Conservation (phyloP, 1,140 invertebrate genomes). For the Octopus sinensis region DNA sequence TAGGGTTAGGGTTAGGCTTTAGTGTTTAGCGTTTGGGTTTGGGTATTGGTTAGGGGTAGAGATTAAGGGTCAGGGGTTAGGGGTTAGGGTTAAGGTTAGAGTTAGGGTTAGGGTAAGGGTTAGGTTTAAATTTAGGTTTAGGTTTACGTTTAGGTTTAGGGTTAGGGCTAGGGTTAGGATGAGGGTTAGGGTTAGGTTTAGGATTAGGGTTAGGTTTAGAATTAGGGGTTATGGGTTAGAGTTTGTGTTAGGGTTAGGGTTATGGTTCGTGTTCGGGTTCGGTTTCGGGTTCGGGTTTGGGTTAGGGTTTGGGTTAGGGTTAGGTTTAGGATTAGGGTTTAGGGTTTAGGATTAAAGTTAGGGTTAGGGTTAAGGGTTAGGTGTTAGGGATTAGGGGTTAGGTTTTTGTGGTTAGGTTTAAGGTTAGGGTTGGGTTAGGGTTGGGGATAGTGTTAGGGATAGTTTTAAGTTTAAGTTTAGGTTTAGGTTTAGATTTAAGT, state of each 20-base stretch:
- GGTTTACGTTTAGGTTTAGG: slow-evolving; percentile 38
- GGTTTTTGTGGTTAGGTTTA: neutral
- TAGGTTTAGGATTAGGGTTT: neutral
- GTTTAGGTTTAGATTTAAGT: neutral
- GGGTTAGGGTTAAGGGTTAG: neutral
- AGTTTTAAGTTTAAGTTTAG: neutral
- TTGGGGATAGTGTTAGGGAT: neutral
- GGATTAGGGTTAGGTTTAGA: neutral
- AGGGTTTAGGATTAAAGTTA: neutral
- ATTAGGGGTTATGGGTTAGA: neutral
- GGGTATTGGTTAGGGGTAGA: slow-evolving; percentile 18
- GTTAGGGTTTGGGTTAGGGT: neutral
- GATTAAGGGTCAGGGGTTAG: slow-evolving; percentile 22
- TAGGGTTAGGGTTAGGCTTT: slow-evolving; percentile 27
- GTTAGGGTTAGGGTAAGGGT: slow-evolving; percentile 37
- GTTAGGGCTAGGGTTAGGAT: slow-evolving; percentile 19
- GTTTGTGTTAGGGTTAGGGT: no score
- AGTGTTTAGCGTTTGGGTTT: slow-evolving; percentile 28
- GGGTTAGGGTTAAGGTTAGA: no score
- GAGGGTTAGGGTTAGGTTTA: slow-evolving; percentile 11
- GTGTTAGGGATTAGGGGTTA: neutral
- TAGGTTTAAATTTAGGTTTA: slow-evolving; percentile 42
- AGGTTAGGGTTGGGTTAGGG: no score
- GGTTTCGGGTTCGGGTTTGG: neutral
- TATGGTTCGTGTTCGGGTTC: neutral